A percentile compares a stretch with the other conserved stretches of the same genome.
Evolutionary conservation across 2,113 vertebrate species (phyloP).

Genomic region (Sitta europaea): DNA sequence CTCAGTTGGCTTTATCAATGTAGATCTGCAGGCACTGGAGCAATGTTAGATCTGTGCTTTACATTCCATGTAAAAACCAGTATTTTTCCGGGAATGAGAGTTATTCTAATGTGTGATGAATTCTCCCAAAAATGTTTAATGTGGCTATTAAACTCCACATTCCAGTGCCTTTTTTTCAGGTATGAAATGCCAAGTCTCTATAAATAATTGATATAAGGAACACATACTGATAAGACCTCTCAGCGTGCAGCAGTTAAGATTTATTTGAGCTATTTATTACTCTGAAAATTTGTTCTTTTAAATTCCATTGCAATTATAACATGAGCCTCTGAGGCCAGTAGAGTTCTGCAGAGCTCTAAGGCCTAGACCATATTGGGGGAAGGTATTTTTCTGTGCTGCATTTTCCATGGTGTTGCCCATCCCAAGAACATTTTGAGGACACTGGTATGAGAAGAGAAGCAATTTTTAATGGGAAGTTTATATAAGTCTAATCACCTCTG

Average conservation of each 20-base stretch:
- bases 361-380: conserved; percentile 59
- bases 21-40: conserved; percentile 38
- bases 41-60: conserved; percentile 10
- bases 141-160: conserved; percentile 58
- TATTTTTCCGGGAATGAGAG: conserved; percentile 55
- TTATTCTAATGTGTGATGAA: conserved; percentile 62
- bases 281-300: conserved; percentile 70
- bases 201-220: conserved; percentile 75
- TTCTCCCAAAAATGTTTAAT: conserved; percentile 66
- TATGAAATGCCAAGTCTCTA: conserved; percentile 68
- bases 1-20: neutral
- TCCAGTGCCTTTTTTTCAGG: conserved; percentile 46
- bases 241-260: conserved; percentile 63
- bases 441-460: conserved; percentile 43
- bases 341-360: conserved; percentile 55
- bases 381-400: conserved; percentile 40
- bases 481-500: conserved; percentile 12
- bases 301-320: conserved; percentile 76
- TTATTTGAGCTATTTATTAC: conserved; percentile 76
- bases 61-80: conserved; percentile 23
- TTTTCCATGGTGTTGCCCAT: conserved; percentile 40
- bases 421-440: conserved; percentile 9
- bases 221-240: conserved; percentile 70
- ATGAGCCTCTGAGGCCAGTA: conserved; percentile 57
- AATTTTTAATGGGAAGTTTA: conserved; percentile 40